Conservation (phyloP, 2,888 invertebrate genomes). For the Scaptomyza reducta region DNA sequence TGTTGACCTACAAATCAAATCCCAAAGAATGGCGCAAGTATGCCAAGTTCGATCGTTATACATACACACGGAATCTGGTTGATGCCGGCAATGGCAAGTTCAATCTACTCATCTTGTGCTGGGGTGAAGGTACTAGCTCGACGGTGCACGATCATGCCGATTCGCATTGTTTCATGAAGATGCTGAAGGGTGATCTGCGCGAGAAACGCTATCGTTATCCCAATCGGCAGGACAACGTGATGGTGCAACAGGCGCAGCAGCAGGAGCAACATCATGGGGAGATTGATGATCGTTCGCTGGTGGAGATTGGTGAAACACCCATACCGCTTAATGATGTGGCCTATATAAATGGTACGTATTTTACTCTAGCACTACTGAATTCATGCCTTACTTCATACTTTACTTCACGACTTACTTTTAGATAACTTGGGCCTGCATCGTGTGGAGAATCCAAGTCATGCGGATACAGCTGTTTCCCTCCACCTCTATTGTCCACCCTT, state of each 20-base stretch:
- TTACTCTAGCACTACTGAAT: background rate
- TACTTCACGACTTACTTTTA: conserved; percentile 85
- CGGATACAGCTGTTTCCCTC: conserved; percentile 94
- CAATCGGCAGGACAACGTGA: conserved; percentile 34
- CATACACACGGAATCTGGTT: conserved; percentile 98
- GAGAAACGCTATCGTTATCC: conserved; percentile 88
- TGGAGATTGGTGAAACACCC: conserved; percentile 87
- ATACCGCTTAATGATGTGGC: conserved; percentile 92
- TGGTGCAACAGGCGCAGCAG: conserved; percentile 21
- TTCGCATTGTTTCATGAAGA: conserved; percentile 99
- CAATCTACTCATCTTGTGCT: conserved; percentile 98
- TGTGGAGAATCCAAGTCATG: conserved; percentile 96
- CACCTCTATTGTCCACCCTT: conserved; percentile 98
- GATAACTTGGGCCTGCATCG: conserved; percentile 97
- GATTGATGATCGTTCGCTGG: conserved; percentile 85
- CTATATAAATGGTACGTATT: conserved; percentile 95
- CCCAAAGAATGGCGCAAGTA: conserved; percentile 96
- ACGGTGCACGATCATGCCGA: conserved; percentile 98
- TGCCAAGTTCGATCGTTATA: conserved; percentile 95
- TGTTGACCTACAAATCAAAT: conserved; percentile 92
- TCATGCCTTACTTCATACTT: background rate
- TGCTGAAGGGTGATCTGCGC: conserved; percentile 91
- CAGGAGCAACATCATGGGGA: conserved; percentile 49
- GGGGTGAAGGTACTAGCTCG: conserved; percentile 98
- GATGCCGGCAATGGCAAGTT: conserved; percentile 98